Conservation (phyloP, 2,888 invertebrate species). For the Cyrtodaria siliqua region DNA sequence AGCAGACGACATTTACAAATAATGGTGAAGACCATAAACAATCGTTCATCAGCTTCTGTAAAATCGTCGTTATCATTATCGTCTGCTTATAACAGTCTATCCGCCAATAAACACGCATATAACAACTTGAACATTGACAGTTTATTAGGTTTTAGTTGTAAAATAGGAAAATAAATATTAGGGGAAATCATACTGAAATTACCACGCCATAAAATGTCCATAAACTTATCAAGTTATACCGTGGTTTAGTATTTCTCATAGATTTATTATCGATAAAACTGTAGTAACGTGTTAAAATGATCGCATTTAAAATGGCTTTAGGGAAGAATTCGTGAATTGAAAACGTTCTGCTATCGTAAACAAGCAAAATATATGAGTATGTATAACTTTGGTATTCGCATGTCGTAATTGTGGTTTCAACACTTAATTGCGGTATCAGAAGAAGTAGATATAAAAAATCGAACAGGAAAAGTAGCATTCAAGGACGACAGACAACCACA, state of each 20-base stretch:
- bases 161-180: conserved; percentile 58
- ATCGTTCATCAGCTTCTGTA: conserved; percentile 14
- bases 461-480: too few species aligned
- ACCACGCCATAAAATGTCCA: conserved; percentile 50
- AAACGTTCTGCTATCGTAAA: too few species aligned
- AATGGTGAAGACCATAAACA: conserved; percentile 15
- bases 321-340: too few species aligned
- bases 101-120: conserved; percentile 47
- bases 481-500: too few species aligned
- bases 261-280: conserved; percentile 44
- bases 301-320: too few species aligned
- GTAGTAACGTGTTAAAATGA: background rate
- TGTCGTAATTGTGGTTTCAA: too few species aligned
- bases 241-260: conserved; percentile 7
- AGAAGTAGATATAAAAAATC: too few species aligned
- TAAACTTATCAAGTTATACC: conserved; percentile 38
- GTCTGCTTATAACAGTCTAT: conserved; percentile 20
- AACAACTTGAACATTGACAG: conserved; percentile 54
- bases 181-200: conserved; percentile 54
- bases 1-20: too few species aligned
- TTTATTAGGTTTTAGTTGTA: conserved; percentile 43
- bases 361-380: too few species aligned
- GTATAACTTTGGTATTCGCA: too few species aligned
- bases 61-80: conserved; percentile 11
- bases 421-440: too few species aligned